Conservation (phyloP, 2,888 invertebrate species). For the Pedicia rivosa region DNA sequence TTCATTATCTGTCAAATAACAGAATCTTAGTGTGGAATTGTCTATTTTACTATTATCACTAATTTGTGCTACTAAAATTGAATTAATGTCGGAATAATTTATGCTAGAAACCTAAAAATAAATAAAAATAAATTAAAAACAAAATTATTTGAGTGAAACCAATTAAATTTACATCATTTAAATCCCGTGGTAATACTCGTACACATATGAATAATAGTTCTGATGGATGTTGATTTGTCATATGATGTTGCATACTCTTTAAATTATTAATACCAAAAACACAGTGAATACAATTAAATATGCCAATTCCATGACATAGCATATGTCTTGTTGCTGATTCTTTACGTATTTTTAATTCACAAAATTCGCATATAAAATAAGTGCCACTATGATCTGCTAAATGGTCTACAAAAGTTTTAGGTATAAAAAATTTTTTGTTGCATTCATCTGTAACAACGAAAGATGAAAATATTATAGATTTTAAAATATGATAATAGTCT, state of each 20-base stretch:
- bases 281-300: conserved; percentile 36
- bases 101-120: conserved; percentile 13
- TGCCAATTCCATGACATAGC: conserved; percentile 27
- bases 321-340: conserved; percentile 24
- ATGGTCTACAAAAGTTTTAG: conserved; percentile 9
- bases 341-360: conserved; percentile 4
- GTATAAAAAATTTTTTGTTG: conserved; percentile 6
- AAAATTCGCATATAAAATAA: conserved; percentile 9
- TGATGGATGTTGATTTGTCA: conserved; percentile 30
- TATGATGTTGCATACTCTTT: conserved; percentile 32
- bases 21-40: no score
- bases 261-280: conserved; percentile 24
- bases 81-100: no score
- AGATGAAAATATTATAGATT: conserved; percentile 7
- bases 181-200: not conserved
- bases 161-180: not conserved
- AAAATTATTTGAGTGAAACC: not conserved
- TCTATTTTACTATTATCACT: no score
- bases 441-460: conserved; percentile 9
- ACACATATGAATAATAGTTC: conserved; percentile 10
- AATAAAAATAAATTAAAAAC: not conserved
- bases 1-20: no score
- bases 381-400: not conserved
- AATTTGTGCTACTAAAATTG: no score
- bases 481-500: conserved; percentile 7